These are phyloP conservation scores for Vulpes ferrilata DNA, from an alignment of 2,113 vertebrate species.

Conservation along the genomic window DNA sequence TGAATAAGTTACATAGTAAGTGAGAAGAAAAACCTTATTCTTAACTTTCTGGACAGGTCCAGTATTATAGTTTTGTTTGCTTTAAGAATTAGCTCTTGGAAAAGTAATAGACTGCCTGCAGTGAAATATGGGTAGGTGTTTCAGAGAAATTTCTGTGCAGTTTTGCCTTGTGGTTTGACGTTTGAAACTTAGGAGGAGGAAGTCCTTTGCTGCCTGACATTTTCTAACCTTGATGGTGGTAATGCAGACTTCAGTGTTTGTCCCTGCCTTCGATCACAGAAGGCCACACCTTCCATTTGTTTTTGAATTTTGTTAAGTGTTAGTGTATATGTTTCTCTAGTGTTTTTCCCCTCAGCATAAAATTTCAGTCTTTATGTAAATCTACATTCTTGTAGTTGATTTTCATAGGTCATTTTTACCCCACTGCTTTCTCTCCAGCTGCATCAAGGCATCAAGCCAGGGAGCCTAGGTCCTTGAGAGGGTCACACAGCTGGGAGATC, in stretches of 20 bases:
- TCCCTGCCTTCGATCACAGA: background rate
- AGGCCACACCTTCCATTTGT: background rate
- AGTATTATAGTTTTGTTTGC: slow-evolving; percentile 51
- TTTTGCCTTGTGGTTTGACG: slow-evolving; percentile 57
- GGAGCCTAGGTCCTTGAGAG: background rate
- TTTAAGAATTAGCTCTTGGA: slow-evolving; percentile 33
- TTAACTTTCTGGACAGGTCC: slow-evolving; percentile 18
- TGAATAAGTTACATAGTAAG: background rate
- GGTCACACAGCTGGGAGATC: background rate
- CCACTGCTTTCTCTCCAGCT: background rate
- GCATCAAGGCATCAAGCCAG: background rate
- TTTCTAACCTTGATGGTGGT: background rate
- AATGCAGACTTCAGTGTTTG: background rate
- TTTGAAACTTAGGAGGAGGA: slow-evolving; percentile 33
- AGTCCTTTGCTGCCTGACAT: background rate
- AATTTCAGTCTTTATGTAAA: slow-evolving; percentile 32
- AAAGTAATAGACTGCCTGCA: background rate
- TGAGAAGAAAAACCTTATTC: slow-evolving; percentile 49
- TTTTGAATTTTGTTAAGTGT: slow-evolving; percentile 15
- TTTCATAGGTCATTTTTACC: slow-evolving; percentile 40
- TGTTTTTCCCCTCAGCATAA: background rate
- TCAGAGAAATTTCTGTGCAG: slow-evolving; percentile 22
- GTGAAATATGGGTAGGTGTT: slow-evolving; percentile 35
- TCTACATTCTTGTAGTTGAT: slow-evolving; percentile 10
- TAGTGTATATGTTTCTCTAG: background rate